phyloP scores from a whole-genome alignment of 1,140 invertebrate species.

The Microplitis demolitor region DNA sequence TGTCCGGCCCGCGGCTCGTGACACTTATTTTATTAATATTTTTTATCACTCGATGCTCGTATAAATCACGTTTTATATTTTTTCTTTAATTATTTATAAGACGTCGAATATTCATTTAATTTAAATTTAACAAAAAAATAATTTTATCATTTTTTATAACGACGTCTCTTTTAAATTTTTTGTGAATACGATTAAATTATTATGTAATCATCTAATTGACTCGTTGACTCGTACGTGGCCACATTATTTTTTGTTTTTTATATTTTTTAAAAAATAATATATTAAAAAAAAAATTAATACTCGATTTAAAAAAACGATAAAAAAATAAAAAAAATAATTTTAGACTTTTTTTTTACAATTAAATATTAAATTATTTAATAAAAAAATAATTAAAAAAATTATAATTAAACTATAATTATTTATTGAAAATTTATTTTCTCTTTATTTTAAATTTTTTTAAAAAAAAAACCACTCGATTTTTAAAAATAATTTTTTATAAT shows the following conservation, averaged over 20 bases:
- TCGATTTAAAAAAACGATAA: not conserved
- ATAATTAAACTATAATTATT: not conserved
- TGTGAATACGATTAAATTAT: slow-evolving; percentile 25
- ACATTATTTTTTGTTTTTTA: not conserved
- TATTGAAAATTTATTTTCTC: slow-evolving; percentile 2
- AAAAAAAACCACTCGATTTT: no score
- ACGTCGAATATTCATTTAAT: not conserved
- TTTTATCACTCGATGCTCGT: not conserved
- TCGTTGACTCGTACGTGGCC: slow-evolving; percentile 38
- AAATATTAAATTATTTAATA: not conserved
- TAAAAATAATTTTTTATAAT: no score
- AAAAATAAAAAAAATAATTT: not conserved
- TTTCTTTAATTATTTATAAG: not conserved
- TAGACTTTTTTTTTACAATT: not conserved
- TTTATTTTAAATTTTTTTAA: no score
- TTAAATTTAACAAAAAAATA: not conserved
- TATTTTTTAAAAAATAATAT: not conserved
- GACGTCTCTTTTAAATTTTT: slow-evolving; percentile 21
- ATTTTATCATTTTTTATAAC: not conserved
- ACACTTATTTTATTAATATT: slow-evolving; percentile 28
- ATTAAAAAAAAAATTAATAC: not conserved
- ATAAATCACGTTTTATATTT: not conserved
- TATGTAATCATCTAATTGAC: slow-evolving; percentile 48
- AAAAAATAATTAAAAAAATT: not conserved
- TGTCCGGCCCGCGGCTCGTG: slow-evolving; percentile 42